Base-by-base conservation (phyloP, 37 sponge, comb jelly and placozoan species). In the Ephydatia muelleri region DNA sequence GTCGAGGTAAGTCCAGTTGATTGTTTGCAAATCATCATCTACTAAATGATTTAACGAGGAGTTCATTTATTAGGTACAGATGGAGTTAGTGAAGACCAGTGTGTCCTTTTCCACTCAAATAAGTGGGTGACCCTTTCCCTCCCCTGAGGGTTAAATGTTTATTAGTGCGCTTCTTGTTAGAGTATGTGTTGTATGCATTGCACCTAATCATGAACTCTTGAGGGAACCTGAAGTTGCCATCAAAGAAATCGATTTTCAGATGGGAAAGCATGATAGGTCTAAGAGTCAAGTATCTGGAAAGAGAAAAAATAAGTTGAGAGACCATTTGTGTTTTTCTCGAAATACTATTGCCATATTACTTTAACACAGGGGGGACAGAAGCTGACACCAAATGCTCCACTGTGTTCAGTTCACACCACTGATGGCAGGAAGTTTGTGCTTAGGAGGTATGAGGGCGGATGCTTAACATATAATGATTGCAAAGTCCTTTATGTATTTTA, bases 221-320 rank as follows among this genome's bases (percentile, higher is more conserved):
- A 38, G 14, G 27, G 83, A 88, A 48, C 76, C 73, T 4, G 26
- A 31, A 23, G 37, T 49, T 2, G 69, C 87, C 35, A 87, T 87
- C 29, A 23, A 29, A 29, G 6, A 64, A 27, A 68, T 92, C 5
- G 82, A 84, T 34, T 92, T 92, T 49, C 75, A 83, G 37, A 80
- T 73, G 39, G 87, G 81, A 23, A 74, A 13, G 25, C 37, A 66
- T 16, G 88, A 92, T 64, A 26, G 77, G 32, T 25, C 72, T 14
- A 67, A 84, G 34, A 89, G 79, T 68, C 29, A 73, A 73, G 81
- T 84, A 33, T 80, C 80, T 30, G 92, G 92, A 81, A 87, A 87
- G 81, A 75, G 71, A 43, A 92, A 92, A 88, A 92, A 84, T 92
- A 81, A 92, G 88, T 83, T 79, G 14, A 57, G 67, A 29, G n/a